Evolutionary conservation across 2,113 vertebrate genomes (phyloP).

Genomic region (Myanophis thanlyinensis): DNA sequence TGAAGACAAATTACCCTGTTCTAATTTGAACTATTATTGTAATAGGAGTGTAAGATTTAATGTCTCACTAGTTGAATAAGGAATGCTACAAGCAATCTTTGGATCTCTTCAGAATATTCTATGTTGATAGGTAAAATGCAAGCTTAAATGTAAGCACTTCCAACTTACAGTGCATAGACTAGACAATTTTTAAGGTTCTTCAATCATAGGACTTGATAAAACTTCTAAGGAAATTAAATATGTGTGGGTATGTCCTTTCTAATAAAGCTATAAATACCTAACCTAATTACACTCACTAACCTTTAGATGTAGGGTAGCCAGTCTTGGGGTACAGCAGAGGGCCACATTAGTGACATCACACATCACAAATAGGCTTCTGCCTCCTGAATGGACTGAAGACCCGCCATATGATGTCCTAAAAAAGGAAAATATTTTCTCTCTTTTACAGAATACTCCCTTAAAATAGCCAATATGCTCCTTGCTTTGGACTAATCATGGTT

Average conservation of each 20-base stretch:
- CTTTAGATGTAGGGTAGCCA: slow-evolving; percentile 26
- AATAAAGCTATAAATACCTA: neutral
- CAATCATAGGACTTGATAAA: neutral
- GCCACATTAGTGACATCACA: slow-evolving; percentile 21
- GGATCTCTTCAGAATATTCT: neutral
- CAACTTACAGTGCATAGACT: neutral
- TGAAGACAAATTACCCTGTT: neutral
- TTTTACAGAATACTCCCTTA: slow-evolving; percentile 24
- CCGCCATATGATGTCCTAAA: slow-evolving; percentile 17
- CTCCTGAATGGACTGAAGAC: slow-evolving; percentile 22
- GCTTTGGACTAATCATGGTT: neutral
- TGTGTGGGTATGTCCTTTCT: neutral
- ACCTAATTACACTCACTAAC: slow-evolving; percentile 22
- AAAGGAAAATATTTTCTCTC: slow-evolving; percentile 32
- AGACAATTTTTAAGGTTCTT: neutral
- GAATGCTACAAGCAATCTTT: neutral
- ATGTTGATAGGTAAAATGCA: neutral
- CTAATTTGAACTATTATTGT: neutral
- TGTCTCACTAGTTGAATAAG: neutral
- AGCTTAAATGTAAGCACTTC: neutral
- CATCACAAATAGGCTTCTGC: slow-evolving; percentile 27
- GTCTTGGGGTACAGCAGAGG: slow-evolving; percentile 17
- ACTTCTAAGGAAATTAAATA: neutral
- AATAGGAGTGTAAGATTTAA: neutral
- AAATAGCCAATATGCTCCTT: slow-evolving; percentile 13